phyloP scores from a whole-genome alignment of 1,140 invertebrate genomes.

The Galendromus occidentalis region DNA sequence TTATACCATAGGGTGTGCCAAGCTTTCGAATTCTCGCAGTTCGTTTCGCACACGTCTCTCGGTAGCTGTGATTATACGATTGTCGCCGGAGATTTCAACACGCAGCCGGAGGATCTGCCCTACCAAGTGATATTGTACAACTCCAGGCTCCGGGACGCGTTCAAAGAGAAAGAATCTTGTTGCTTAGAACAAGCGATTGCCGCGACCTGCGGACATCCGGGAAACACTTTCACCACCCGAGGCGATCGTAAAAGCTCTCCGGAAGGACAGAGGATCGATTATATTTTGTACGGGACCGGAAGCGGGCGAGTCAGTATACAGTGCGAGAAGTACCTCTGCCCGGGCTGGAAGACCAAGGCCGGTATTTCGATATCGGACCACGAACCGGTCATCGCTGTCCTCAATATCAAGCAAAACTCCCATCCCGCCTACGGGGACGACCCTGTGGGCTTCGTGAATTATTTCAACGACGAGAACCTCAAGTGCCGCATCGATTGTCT shows the following conservation, averaged over 20 bases:
- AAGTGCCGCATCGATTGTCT: conserved; percentile 22
- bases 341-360: conserved; percentile 15
- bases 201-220: conserved; percentile 55
- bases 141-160: conserved; percentile 34
- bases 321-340: conserved; percentile 16
- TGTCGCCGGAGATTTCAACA: conserved; percentile 78
- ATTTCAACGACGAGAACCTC: conserved; percentile 15
- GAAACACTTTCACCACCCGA: conserved; percentile 55
- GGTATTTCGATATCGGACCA: conserved; percentile 64
- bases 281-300: conserved; percentile 47
- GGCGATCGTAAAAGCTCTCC: conserved; percentile 36
- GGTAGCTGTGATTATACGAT: conserved; percentile 51
- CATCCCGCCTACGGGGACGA: not conserved
- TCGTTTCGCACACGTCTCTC: conserved; percentile 58
- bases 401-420: conserved; percentile 29
- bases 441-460: not conserved
- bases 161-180: conserved; percentile 18
- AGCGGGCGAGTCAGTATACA: conserved; percentile 23
- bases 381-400: conserved; percentile 52
- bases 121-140: conserved; percentile 39
- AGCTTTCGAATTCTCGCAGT: conserved; percentile 80
- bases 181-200: conserved; percentile 20
- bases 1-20: conserved; percentile 68
- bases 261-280: conserved; percentile 69
- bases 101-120: conserved; percentile 61